phyloP scores from a whole-genome alignment of 2,888 invertebrate species.

The Dolichopus griseipennis region DNA sequence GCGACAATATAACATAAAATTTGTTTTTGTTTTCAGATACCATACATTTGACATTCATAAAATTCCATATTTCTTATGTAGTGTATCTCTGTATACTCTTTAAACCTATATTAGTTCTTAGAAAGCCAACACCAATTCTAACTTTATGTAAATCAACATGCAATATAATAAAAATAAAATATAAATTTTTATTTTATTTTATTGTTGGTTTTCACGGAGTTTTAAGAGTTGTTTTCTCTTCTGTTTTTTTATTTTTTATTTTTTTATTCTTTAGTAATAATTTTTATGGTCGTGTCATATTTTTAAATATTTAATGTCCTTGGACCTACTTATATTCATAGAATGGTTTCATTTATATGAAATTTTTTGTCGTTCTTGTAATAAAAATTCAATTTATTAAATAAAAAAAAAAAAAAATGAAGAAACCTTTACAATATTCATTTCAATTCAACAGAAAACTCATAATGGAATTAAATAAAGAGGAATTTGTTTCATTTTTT shows the following conservation, averaged over 20 bases:
- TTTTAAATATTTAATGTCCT: constrained; percentile 6
- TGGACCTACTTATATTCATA: neutral
- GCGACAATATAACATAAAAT: too few species aligned
- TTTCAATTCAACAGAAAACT: neutral
- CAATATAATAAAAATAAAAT: neutral
- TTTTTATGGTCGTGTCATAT: neutral
- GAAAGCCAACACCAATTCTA: neutral
- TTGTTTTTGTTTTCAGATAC: too few species aligned
- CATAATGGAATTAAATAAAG: neutral
- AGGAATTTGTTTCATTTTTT: neutral
- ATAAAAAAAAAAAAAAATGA: neutral
- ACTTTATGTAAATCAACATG: constrained; percentile 1
- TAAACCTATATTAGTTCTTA: neutral
- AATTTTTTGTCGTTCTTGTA: too few species aligned
- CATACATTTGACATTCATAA: too few species aligned
- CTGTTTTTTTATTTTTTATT: too few species aligned
- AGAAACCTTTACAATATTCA: neutral
- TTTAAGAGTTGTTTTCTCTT: neutral
- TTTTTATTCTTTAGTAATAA: neutral
- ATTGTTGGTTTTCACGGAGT: constrained; percentile 3
- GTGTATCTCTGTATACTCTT: too few species aligned
- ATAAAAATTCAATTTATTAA: neutral
- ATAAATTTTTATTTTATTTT: neutral
- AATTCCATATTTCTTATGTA: too few species aligned
- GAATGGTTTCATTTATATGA: neutral